phyloP scores from a whole-genome alignment of 2,113 vertebrate genomes.

The Pelecanus crispus region DNA sequence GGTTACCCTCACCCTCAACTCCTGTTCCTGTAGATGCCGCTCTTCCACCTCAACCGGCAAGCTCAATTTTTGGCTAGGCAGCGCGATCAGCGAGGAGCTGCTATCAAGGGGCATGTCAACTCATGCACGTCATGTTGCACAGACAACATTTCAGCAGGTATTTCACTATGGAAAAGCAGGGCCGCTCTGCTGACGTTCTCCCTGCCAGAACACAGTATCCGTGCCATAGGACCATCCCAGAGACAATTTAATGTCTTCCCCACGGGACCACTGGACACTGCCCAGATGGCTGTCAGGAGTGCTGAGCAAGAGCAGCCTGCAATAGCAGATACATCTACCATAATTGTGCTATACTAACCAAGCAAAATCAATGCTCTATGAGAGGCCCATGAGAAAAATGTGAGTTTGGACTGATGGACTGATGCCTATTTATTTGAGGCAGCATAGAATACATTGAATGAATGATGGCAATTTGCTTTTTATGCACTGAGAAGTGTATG shows the following conservation, averaged over 20 bases:
- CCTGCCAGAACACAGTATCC: neutral
- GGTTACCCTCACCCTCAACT: neutral
- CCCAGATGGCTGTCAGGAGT: neutral
- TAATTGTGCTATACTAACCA: rapidly evolving
- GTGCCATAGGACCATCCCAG: neutral
- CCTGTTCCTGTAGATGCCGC: neutral
- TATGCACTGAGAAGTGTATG: neutral
- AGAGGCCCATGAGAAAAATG: neutral
- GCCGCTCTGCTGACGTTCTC: neutral
- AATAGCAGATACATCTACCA: neutral
- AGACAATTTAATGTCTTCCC: neutral
- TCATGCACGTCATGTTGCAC: neutral
- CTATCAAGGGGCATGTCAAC: neutral
- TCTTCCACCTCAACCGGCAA: neutral
- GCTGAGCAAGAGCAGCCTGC: neutral
- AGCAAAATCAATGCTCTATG: neutral
- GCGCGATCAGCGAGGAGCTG: neutral
- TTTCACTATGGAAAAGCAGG: neutral
- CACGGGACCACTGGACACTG: neutral
- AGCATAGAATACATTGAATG: neutral
- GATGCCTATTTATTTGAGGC: neutral
- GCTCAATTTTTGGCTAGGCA: neutral
- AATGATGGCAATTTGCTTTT: neutral
- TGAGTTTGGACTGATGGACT: neutral
- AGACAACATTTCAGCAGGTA: neutral